Conservation (phyloP, 2,888 invertebrate genomes). For the Oxystoma pomonae region DNA sequence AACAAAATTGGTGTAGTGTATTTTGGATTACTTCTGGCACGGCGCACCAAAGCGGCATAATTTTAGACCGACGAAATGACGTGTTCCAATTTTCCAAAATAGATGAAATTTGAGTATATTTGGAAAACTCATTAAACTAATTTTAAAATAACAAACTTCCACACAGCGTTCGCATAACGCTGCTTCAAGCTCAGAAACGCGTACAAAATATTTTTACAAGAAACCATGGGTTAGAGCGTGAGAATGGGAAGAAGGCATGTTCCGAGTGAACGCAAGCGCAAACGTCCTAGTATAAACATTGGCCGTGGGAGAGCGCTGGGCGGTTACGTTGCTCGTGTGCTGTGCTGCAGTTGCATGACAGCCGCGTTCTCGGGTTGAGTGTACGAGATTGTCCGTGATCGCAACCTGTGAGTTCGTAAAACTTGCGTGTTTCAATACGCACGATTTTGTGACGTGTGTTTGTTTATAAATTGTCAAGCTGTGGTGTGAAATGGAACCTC, state of each 20-base stretch:
- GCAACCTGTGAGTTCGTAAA: conserved; percentile 40
- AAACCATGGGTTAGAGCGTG: conserved; percentile 28
- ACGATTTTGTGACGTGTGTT: conserved; percentile 17
- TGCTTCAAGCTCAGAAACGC: conserved; percentile 27
- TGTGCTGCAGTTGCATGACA: conserved; percentile 19
- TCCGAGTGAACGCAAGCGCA: conserved; percentile 35
- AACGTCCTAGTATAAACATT: conserved; percentile 39
- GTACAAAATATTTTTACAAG: background rate
- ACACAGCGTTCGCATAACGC: conserved; percentile 35
- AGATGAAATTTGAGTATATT: conserved; percentile 30
- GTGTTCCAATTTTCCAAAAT: conserved; percentile 7
- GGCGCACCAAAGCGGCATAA: conserved; percentile 5
- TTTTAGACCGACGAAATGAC: background rate
- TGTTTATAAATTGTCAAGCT: conserved; percentile 41
- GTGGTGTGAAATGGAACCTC: conserved; percentile 74
- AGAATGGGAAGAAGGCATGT: conserved; percentile 34
- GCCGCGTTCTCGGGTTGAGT: conserved; percentile 22
- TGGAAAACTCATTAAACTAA: conserved; percentile 34
- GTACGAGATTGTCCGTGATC: conserved; percentile 35
- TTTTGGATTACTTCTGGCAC: background rate
- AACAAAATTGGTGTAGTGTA: conserved; percentile 5
- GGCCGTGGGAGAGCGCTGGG: conserved; percentile 44
- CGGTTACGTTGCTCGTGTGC: conserved; percentile 40
- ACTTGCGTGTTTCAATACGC: conserved; percentile 20
- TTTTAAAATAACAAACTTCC: conserved; percentile 34